phyloP scores from a whole-genome alignment of 2,888 invertebrate species.

The Synanthedon formicaeformis region DNA sequence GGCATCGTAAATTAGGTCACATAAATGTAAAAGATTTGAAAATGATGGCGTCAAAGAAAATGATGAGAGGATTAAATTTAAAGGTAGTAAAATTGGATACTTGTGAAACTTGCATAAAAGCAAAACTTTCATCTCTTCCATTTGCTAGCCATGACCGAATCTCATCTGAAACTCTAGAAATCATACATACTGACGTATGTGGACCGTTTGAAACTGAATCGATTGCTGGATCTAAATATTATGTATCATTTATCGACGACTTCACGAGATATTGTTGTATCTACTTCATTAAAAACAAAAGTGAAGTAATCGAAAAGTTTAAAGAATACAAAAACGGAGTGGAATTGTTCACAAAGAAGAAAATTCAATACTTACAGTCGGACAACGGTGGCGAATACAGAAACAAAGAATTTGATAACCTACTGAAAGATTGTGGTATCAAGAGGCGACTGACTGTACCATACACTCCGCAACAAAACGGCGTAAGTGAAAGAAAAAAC shows the following conservation, averaged over 20 bases:
- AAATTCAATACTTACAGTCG: constrained; percentile 2
- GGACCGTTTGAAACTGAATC: constrained; percentile 2
- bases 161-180: constrained; percentile 1
- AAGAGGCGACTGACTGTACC: no score
- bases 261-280: no score
- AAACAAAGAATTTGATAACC: constrained; percentile 2
- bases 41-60: no score
- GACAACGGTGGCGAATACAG: constrained; percentile 6
- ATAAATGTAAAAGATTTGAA: no score
- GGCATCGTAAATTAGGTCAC: no score
- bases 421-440: background rate
- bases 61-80: no score
- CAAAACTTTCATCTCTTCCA: constrained; percentile 2
- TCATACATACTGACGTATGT: constrained; percentile 7
- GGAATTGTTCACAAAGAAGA: constrained; percentile 3
- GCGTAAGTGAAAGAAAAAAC: no score
- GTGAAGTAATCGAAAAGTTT: constrained; percentile 3
- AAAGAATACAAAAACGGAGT: constrained; percentile 4
- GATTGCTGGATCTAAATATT: background rate
- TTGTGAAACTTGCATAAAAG: constrained; percentile 4
- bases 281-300: constrained; percentile 1
- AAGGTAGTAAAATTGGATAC: background rate
- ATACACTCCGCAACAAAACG: no score
- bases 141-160: background rate
- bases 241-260: no score